Base-by-base conservation (phyloP, 2,113 vertebrate genomes). In the Oxyura jamaicensis region DNA sequence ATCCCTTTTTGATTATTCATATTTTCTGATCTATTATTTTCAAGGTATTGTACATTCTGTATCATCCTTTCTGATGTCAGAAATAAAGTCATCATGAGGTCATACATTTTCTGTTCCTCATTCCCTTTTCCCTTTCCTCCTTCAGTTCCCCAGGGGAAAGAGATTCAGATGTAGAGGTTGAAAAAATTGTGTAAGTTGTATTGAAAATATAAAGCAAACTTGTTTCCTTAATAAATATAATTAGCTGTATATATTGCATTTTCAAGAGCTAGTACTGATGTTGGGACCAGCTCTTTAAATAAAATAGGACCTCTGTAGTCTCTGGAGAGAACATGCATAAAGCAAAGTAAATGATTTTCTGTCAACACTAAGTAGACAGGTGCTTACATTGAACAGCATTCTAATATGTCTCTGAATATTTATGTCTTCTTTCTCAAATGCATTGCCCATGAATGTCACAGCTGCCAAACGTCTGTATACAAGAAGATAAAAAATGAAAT, bases 391-490 rank as follows among this genome's bases (percentile, higher is more conserved):
- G 99, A 99, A 99, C 98, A 98, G 99, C 98, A 98, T 98, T 98
- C 98, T 99, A 99, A 99, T 99, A 99, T 98, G 98, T 98, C 98
- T 98, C 98, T 99, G 99, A 99, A 99, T 99, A 99, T 99, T 99
- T 99, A 99, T 99, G 98, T 99, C 98, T 98, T 97, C 98, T 98
- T 98, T 98, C 98, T 98, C 98, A 98, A 99, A 99, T 98, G 98
- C 98, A 97, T 98, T 98, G 98, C 98, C 98, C 98, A 98, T 99
- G 98, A 99, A 99, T 99, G 98, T 99, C 98, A 99, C 98, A 98
- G 98, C 99, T 99, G 99, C 98, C 99, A 99, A 98, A 98, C 55
- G 98, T 98, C 97, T 98, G 98, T 98, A 98, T 96, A 98, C 96
- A 98, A 96, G 97, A 95, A 98, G 97, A 98, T 98, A 99, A 98